These are phyloP conservation scores for Acipenser transmontanus DNA, from an alignment of 2,797 vertebrate genomes.

Conservation along the genomic window DNA sequence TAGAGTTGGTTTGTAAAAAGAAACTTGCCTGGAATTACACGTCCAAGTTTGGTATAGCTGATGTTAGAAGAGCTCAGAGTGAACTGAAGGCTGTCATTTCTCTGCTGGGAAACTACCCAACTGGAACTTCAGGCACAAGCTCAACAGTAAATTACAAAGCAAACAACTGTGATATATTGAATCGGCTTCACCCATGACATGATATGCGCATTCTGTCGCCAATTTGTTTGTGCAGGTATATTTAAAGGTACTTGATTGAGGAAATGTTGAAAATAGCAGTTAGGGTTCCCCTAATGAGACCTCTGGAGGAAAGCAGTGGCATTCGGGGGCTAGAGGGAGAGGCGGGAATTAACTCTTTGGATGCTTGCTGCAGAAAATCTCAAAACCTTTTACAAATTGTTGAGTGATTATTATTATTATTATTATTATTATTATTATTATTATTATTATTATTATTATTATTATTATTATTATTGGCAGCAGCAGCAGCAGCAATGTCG, in stretches of 20 bases:
- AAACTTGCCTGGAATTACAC: conserved; percentile 21
- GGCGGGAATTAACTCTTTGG: conserved; percentile 49
- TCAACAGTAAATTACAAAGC: conserved; percentile 51
- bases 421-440: not conserved
- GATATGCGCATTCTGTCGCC: conserved; percentile 54
- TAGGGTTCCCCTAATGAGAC: conserved; percentile 69
- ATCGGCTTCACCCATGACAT: conserved; percentile 49
- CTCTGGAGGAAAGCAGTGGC: conserved; percentile 59
- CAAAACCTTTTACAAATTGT: no score
- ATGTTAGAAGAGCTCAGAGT: conserved; percentile 7
- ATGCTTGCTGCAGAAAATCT: conserved; percentile 16
- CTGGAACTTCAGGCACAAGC: conserved; percentile 41
- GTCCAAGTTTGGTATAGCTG: not conserved
- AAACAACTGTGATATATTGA: conserved; percentile 59
- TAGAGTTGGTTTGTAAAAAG: not conserved
- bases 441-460: not conserved
- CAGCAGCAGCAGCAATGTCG: no score
- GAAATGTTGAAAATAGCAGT: conserved; percentile 67
- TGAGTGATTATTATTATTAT: not conserved
- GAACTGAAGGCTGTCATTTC: not conserved
- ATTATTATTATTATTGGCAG: conserved; percentile 8
- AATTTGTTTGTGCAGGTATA: conserved; percentile 64
- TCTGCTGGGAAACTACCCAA: conserved; percentile 12
- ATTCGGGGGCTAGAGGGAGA: conserved; percentile 32
- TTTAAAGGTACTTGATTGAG: conserved; percentile 70